Percentiles rank a stretch among this genome's conserved stretches.
These are phyloP conservation scores for Micoletzkya japonica DNA, from an alignment of 2,888 invertebrate species.

Conservation along the genomic window DNA sequence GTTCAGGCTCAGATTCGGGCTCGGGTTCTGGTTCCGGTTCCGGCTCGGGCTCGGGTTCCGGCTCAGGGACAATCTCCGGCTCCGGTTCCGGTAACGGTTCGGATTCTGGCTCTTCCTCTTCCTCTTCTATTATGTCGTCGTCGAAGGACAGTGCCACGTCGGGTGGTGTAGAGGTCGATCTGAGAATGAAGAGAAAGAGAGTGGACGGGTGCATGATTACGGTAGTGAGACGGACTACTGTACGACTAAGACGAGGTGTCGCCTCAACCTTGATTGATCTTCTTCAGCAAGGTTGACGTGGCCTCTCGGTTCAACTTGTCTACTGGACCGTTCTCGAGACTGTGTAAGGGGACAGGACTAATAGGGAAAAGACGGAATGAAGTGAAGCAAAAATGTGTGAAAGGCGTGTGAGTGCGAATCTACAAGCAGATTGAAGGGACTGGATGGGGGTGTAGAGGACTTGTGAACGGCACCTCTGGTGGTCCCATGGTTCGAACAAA, in stretches of 20 bases:
- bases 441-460: neutral
- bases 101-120: slow-evolving; percentile 26
- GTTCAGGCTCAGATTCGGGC: slow-evolving; percentile 22
- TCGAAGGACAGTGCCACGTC: slow-evolving; percentile 16
- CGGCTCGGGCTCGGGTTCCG: slow-evolving; percentile 11
- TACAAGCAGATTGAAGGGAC: neutral
- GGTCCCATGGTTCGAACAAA: no score
- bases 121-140: slow-evolving; percentile 19
- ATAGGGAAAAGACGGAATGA: no score
- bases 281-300: no score
- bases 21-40: slow-evolving; percentile 20
- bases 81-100: slow-evolving; percentile 25
- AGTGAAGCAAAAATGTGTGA: no score
- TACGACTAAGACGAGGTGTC: no score
- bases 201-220: neutral
- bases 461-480: no score
- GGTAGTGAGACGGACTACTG: no score
- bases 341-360: no score
- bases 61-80: slow-evolving; percentile 12
- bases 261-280: no score
- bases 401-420: no score
- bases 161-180: slow-evolving; percentile 12
- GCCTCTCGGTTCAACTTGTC: no score
- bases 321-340: no score
- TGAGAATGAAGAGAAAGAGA: neutral